Base-by-base conservation (phyloP, 2,888 invertebrate genomes). In the Coleophora deauratella region DNA sequence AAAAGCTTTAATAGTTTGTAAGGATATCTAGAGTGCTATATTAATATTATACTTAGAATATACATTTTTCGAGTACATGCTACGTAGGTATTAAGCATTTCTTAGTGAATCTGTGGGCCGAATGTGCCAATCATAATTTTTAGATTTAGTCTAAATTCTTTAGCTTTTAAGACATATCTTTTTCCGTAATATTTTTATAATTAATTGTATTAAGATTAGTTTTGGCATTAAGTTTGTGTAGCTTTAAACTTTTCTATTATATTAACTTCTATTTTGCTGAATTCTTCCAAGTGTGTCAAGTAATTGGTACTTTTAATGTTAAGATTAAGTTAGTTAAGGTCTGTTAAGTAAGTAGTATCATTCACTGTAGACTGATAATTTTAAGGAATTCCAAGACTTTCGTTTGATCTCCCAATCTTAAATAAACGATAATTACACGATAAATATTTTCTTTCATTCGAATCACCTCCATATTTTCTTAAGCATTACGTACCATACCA, bases 401-500 rank as follows among this genome's bases (percentile, higher is more conserved):
- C 84, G 64, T 75, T 81, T 84, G 85, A 85, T 85, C 85, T 85
- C 84, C 66, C 68, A 72, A 69, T 74, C 65, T 77, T 68, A 76
- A 21, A 74, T 79, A 71, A 79, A 74, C 57, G 59, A 56, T 54
- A 64, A 53, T 42, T 49, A 51, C 57, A 55, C 54, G 54, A 53
- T 43, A 51, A 45, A 15, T 40, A 30, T 43, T 44, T 43, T 41
- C 46, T 54, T 55, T 52, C 37, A 32, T 48, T 51, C 3, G 44
- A 34, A 36, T 41, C 43, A 41, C 33, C 36, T 41, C n/a, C 3
- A 21, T 21, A 21, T 21, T 21, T 21, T 21, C 3, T 21, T 21
- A 21, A 6, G 21, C 6, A 21, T 21, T 4, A 21, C 3, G 6
- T 21, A 21, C n/a, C n/a, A n/a, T n/a, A n/a, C n/a, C n/a, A n/a